Conservation (phyloP, 2,888 invertebrate genomes). For the Tetramorium bicarinatum region DNA sequence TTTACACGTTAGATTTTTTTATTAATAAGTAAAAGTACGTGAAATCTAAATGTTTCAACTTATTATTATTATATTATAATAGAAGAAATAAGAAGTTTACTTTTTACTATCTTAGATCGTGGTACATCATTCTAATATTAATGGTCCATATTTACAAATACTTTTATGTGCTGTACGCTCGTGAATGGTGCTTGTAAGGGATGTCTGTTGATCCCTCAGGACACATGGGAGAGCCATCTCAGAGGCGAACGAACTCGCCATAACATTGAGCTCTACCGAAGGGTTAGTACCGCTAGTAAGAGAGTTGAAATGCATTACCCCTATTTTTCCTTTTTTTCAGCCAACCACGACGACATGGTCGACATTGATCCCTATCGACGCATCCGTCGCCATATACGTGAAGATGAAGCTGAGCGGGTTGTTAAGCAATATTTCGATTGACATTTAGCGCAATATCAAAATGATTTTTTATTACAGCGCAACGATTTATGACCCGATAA, state of each 20-base stretch:
- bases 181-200: slow-evolving; percentile 72
- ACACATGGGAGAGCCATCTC: slow-evolving; percentile 60
- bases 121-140: slow-evolving; percentile 28
- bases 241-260: slow-evolving; percentile 66
- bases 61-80: background rate
- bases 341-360: slow-evolving; percentile 52
- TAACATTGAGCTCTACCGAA: slow-evolving; percentile 77
- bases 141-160: slow-evolving; percentile 68
- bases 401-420: slow-evolving; percentile 11
- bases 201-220: slow-evolving; percentile 81
- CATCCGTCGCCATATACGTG: slow-evolving; percentile 7
- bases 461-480: slow-evolving; percentile 51
- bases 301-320: slow-evolving; percentile 70
- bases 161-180: slow-evolving; percentile 85
- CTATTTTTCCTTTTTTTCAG: slow-evolving; percentile 67
- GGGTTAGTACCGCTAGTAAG: slow-evolving; percentile 68
- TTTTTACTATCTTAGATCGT: background rate
- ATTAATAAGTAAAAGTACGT: background rate
- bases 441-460: slow-evolving; percentile 23
- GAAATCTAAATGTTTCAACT: background rate
- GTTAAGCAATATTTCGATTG: slow-evolving; percentile 5
- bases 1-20: background rate
- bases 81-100: slow-evolving; percentile 17
- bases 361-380: slow-evolving; percentile 32
- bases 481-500: background rate